Conservation (phyloP, 2,113 vertebrate species). For the Hypanus sabinus region DNA sequence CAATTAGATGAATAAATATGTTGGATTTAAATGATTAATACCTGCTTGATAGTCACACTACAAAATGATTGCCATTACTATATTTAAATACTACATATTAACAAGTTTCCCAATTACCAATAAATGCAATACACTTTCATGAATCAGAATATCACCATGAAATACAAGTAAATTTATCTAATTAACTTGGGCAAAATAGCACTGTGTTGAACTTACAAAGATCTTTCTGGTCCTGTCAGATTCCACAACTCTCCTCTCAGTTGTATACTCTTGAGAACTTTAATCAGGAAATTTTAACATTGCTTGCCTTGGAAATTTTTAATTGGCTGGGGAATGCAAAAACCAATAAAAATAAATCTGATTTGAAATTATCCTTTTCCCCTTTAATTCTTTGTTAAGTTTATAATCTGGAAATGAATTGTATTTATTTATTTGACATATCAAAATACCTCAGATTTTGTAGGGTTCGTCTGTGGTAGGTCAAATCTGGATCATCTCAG, state of each 20-base stretch:
- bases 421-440: neutral
- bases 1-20: neutral
- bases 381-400: neutral
- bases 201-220: neutral
- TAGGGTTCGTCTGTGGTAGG: no score
- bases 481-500: neutral
- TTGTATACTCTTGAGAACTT: neutral
- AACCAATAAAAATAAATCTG: neutral
- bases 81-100: neutral
- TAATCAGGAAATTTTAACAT: neutral
- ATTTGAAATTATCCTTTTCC: neutral
- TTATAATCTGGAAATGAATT: neutral
- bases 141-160: neutral
- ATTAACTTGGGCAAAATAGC: neutral
- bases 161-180: neutral
- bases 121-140: neutral
- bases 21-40: neutral
- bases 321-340: neutral
- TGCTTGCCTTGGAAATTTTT: neutral
- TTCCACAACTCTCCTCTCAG: neutral
- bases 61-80: neutral
- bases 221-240: neutral
- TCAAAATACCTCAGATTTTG: constrained; percentile 10
- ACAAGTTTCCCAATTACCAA: neutral
- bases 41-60: neutral